Evolutionary conservation across 1,140 invertebrate genomes (phyloP).

Genomic region (Drosophila fuyamai): DNA sequence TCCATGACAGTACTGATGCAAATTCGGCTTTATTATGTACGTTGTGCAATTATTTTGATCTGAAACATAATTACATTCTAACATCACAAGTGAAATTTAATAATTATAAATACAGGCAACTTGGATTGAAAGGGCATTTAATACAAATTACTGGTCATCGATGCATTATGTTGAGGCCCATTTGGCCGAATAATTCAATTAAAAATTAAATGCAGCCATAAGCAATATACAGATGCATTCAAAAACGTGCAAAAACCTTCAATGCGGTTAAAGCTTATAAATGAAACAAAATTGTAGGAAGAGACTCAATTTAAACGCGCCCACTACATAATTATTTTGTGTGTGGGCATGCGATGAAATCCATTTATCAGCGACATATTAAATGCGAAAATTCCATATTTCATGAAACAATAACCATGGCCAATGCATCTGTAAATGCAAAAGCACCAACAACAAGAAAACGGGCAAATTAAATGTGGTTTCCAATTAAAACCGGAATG

Average conservation of each 20-base stretch:
- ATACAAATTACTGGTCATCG: conserved; percentile 37
- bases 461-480: conserved; percentile 61
- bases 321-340: conserved; percentile 50
- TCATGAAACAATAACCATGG: conserved; percentile 38
- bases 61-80: conserved; percentile 6
- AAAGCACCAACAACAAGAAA: conserved; percentile 21
- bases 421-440: conserved; percentile 22
- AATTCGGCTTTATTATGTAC: not conserved
- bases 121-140: conserved; percentile 29
- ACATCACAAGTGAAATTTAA: not conserved
- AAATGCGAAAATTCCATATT: conserved; percentile 58
- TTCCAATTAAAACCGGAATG: conserved; percentile 66
- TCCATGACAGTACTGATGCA: not conserved
- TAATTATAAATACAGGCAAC: conserved; percentile 20
- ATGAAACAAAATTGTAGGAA: conserved; percentile 22
- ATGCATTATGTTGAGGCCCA: conserved; percentile 49
- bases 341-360: conserved; percentile 40
- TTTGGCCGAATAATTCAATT: conserved; percentile 61
- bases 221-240: conserved; percentile 23
- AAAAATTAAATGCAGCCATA: conserved; percentile 63
- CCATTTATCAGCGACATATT: conserved; percentile 58
- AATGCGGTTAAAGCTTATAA: conserved; percentile 24
- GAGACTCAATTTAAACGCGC: conserved; percentile 55
- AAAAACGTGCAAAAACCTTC: conserved; percentile 19
- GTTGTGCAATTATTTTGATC: not conserved